Base-by-base conservation (phyloP, 2,797 vertebrate genomes). In the Rhinatrema bivittatum region DNA sequence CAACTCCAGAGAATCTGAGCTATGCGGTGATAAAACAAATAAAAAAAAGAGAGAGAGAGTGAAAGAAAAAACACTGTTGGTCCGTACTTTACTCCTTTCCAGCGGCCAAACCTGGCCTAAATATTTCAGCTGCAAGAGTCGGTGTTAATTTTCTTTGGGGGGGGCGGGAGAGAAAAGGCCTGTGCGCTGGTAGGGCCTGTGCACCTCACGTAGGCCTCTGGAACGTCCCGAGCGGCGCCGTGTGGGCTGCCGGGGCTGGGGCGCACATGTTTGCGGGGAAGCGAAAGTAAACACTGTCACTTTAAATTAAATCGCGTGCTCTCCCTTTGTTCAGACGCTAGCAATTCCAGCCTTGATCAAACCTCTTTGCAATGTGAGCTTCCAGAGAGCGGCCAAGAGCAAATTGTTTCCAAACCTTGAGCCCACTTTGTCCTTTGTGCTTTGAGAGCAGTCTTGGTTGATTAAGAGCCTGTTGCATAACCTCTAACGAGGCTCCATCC, bases 381-480 rank as follows among this genome's bases (percentile, higher is more conserved):
- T 1, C 1, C 26, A 35, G 0, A 3, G 43, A 22, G 0, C 0
- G 4, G 59, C 55, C 59, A 27, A 34, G 45, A 25, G 23, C 4
- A 3, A 47, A 39, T 3, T 5, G 32, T 1, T 19, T 62, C 41
- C 61, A 55, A 64, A 40, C 30, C 42, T 29, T 5, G 5, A 31
- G 36, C 1, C 18, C 8, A 29, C 53, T 23, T 22, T 2, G 0
- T 34, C 15, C 12, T 44, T 35, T 4, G 1, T 4, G 2, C 45
- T 53, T 34, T 3, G 1, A 9, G 36, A 50, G 45, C 50, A 29
- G 51, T 50, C 45, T 46, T 8, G 10, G n/a, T 30, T 64, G 54
- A 56, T 56, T 34, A 49, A 50, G 45, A 10, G 49, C 39, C 31
- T 11, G 32, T 64, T 70, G 54, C 4, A 5, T 63, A 71, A 72